Conservation (phyloP, 2,113 vertebrate genomes). For the Gorsachius goisagi region DNA sequence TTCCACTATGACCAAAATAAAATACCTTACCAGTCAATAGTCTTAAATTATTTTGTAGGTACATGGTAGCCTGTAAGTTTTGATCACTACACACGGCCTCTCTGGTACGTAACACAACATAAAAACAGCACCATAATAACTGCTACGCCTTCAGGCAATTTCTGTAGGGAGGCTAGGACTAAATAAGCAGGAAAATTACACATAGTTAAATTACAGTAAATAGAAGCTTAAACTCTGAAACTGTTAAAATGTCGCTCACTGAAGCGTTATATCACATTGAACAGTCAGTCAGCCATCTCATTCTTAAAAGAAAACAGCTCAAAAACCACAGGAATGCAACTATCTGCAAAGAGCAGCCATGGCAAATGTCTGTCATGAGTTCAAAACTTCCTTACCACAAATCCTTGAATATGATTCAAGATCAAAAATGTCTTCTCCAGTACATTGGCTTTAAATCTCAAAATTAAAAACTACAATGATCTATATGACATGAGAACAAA, state of each 20-base stretch:
- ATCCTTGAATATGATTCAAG: conserved; percentile 13
- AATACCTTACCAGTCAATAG: background rate
- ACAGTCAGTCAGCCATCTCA: background rate
- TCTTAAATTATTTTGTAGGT: background rate
- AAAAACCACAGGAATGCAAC: conserved; percentile 18
- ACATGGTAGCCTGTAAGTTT: background rate
- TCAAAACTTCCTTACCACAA: conserved; percentile 5
- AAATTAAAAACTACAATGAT: background rate
- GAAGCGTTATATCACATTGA: background rate
- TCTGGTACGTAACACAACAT: background rate
- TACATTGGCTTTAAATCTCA: background rate
- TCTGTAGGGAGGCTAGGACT: background rate
- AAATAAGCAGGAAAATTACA: background rate
- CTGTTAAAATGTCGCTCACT: background rate
- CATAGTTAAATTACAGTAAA: background rate
- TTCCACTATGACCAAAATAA: background rate
- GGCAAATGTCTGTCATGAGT: background rate
- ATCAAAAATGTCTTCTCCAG: background rate
- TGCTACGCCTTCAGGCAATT: background rate
- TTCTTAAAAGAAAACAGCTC: background rate
- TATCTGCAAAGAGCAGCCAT: background rate
- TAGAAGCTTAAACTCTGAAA: background rate
- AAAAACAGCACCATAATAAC: background rate
- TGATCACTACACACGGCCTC: background rate
- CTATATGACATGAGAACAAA: background rate